These are phyloP conservation scores for Furcifer pardalis DNA, from an alignment of 2,797 vertebrate species.

Conservation along the genomic window DNA sequence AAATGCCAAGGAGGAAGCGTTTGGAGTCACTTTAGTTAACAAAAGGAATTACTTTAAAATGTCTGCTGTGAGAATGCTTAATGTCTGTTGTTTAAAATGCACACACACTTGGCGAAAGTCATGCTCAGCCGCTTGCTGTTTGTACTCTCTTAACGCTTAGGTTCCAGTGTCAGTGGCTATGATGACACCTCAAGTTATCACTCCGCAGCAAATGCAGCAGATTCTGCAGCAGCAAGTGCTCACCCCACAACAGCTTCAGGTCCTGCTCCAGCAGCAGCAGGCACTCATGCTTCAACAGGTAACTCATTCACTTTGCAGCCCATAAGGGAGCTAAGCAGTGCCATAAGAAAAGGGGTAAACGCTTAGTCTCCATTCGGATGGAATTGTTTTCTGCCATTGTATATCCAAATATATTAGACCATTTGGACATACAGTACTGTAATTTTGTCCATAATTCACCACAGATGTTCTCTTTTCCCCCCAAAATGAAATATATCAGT, in stretches of 20 bases:
- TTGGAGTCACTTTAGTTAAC: neutral
- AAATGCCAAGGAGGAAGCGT: neutral
- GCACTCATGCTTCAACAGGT: constrained; percentile 99
- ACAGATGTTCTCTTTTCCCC: neutral
- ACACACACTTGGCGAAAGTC: neutral
- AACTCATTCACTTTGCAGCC: constrained; percentile 60
- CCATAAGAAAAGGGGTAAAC: neutral
- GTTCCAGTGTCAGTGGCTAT: constrained; percentile 99
- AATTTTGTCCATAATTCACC: neutral
- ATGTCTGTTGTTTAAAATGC: neutral
- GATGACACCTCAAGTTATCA: constrained; percentile 99
- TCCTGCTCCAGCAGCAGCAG: constrained; percentile 98
- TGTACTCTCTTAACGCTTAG: constrained; percentile 71
- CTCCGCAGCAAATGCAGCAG: constrained; percentile 99
- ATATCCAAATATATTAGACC: neutral
- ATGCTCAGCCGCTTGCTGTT: constrained; percentile 51
- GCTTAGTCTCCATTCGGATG: neutral
- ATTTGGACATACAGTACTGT: neutral
- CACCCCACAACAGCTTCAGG: constrained; percentile 99
- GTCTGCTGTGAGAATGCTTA: neutral
- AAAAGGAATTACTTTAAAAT: neutral
- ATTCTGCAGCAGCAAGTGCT: constrained; percentile 99
- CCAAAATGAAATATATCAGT: neutral
- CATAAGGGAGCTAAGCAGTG: neutral
- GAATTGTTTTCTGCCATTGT: neutral